These are phyloP conservation scores for Coenonympha glycerion DNA, from an alignment of 2,888 invertebrate genomes.

Conservation along the genomic window DNA sequence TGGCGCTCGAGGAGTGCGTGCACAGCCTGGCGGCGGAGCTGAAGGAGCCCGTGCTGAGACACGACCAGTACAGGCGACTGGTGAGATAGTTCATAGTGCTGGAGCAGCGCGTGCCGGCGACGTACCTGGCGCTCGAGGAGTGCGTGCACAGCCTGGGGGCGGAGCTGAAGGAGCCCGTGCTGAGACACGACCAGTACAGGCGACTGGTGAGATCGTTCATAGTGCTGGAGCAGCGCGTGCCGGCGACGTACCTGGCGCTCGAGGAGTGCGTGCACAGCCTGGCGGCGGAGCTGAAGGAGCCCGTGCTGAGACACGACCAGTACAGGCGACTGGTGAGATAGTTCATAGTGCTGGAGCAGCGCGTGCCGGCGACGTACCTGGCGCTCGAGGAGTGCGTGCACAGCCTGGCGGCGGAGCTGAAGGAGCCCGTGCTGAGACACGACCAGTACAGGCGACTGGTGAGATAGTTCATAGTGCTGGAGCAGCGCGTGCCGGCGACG, in stretches of 20 bases:
- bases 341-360: constrained; percentile 86
- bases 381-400: constrained; percentile 95
- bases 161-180: constrained; percentile 88
- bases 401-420: constrained; percentile 85
- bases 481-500: constrained; percentile 96
- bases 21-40: constrained; percentile 86
- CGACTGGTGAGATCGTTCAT: constrained; percentile 44
- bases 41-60: constrained; percentile 87
- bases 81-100: constrained; percentile 64
- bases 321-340: constrained; percentile 70
- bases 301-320: constrained; percentile 88
- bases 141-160: constrained; percentile 88
- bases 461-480: constrained; percentile 69
- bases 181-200: constrained; percentile 86
- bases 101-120: constrained; percentile 96
- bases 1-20: constrained; percentile 95
- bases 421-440: constrained; percentile 89
- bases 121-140: constrained; percentile 95
- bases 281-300: constrained; percentile 87
- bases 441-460: constrained; percentile 80
- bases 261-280: constrained; percentile 93
- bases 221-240: constrained; percentile 94
- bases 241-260: constrained; percentile 94
- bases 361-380: constrained; percentile 96
- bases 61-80: constrained; percentile 81